Base-by-base conservation (phyloP, 1,140 invertebrate genomes). In the Drosophila novamexicana region DNA sequence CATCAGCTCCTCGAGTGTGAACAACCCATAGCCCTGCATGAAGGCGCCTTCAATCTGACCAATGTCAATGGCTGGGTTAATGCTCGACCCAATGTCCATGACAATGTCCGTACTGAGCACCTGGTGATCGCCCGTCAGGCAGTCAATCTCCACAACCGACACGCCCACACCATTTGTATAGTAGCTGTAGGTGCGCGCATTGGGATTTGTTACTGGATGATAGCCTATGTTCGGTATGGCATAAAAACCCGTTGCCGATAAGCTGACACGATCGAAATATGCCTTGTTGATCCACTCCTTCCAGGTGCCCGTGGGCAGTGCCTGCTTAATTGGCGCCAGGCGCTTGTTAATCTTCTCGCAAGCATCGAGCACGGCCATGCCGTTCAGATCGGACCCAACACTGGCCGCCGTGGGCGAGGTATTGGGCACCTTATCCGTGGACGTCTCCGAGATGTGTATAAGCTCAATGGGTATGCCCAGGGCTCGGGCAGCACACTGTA, bases 21-120 rank as follows among this genome's bases (percentile, higher is more conserved):
- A 98, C 44, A 99, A 91, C 4, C 98, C 98, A 86, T 98, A 97
- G 0, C 98, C 98, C 94, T 99, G 98, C 77, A 97, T 95, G 82
- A 98, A 99, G 0, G 94, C 98, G 36, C 98, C 98, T 94, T 99
- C 98, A 29, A 99, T 96, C 93, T 99, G 98, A 0, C 98, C 98
- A 86, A 99, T 97, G 81, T 99, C 98, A 79, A 99, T 98, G 0
- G 98, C 97, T 29, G 98, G 98, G 93, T 99, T 99, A 34, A 99
- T 93, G 93, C 97, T 98, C 66, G 97, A 95, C 16, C 95, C 95
- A 57, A 99, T 94, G 93, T 99, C 98, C 98, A 99, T 99, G 0
- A 99, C 97, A 79, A 99, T 99, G 83, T 99, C 97, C 2, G 96
- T 97, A 90, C 95, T 94, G 49, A 98, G 88, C 7, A 98, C 95